Evolutionary conservation across 2,113 vertebrate species (phyloP).

Genomic region (Condylura cristata): DNA sequence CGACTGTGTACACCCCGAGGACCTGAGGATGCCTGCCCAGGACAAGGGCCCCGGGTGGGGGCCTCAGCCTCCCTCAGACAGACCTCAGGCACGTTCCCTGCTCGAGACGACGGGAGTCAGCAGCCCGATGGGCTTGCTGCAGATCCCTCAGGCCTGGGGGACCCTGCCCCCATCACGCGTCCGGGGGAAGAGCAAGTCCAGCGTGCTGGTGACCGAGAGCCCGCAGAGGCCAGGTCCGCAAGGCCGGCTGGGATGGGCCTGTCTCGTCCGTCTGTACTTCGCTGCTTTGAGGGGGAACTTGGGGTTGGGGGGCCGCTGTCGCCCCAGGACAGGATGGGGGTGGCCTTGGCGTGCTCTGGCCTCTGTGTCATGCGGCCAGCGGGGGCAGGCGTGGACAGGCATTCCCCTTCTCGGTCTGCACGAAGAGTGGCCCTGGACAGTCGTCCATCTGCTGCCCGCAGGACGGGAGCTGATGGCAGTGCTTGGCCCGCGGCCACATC

Average conservation of each 20-base stretch:
- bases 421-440: neutral
- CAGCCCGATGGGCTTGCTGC: too few species aligned
- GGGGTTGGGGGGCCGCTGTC: neutral
- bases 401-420: neutral
- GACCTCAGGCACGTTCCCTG: too few species aligned
- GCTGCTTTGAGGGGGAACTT: neutral
- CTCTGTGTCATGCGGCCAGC: neutral
- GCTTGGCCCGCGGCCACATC: neutral
- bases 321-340: neutral
- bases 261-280: neutral
- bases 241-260: neutral
- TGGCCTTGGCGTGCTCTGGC: neutral
- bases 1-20: too few species aligned
- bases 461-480: neutral
- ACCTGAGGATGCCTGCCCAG: too few species aligned
- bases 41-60: too few species aligned
- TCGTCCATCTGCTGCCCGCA: neutral
- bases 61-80: too few species aligned
- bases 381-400: fast-evolving
- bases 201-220: neutral
- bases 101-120: too few species aligned
- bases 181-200: too few species aligned
- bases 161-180: too few species aligned
- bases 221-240: neutral
- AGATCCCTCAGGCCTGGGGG: too few species aligned